Evolutionary conservation across 1,140 invertebrate genomes (phyloP).

Genomic region (Tribolium madens): DNA sequence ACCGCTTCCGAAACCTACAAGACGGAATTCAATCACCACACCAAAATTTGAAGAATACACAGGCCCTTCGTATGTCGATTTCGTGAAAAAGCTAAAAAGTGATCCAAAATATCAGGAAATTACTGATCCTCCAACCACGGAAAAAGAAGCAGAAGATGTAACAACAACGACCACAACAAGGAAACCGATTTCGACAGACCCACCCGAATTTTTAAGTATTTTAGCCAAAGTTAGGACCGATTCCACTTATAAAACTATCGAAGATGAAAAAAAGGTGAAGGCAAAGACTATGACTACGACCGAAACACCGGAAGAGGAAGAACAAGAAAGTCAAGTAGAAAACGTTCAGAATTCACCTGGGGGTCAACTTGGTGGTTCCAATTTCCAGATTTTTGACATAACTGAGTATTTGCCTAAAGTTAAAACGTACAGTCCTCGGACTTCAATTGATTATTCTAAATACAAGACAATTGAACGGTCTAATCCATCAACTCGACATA

Average conservation of each 20-base stretch:
- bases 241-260: slow-evolving; percentile 58
- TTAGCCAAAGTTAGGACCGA: slow-evolving; percentile 57
- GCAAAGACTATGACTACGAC: slow-evolving; percentile 51
- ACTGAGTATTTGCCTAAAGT: slow-evolving; percentile 59
- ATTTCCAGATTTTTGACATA: slow-evolving; percentile 61
- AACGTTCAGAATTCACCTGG: slow-evolving; percentile 58
- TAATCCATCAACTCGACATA: slow-evolving; percentile 19
- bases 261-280: slow-evolving; percentile 54
- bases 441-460: slow-evolving; percentile 62
- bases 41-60: slow-evolving; percentile 42
- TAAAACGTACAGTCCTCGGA: slow-evolving; percentile 58
- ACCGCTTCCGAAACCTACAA: slow-evolving; percentile 9
- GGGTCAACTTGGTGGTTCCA: slow-evolving; percentile 47
- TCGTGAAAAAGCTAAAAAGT: slow-evolving; percentile 56
- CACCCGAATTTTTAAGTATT: slow-evolving; percentile 61
- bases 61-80: slow-evolving; percentile 61
- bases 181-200: slow-evolving; percentile 50
- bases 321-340: slow-evolving; percentile 51
- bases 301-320: slow-evolving; percentile 45
- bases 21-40: slow-evolving; percentile 43
- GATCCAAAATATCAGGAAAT: slow-evolving; percentile 58
- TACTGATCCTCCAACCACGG: slow-evolving; percentile 58
- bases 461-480: slow-evolving; percentile 63
- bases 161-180: slow-evolving; percentile 48
- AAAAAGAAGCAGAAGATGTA: slow-evolving; percentile 45